Conservation (phyloP, 2,888 invertebrate species). For the Polymixis lichenea region DNA sequence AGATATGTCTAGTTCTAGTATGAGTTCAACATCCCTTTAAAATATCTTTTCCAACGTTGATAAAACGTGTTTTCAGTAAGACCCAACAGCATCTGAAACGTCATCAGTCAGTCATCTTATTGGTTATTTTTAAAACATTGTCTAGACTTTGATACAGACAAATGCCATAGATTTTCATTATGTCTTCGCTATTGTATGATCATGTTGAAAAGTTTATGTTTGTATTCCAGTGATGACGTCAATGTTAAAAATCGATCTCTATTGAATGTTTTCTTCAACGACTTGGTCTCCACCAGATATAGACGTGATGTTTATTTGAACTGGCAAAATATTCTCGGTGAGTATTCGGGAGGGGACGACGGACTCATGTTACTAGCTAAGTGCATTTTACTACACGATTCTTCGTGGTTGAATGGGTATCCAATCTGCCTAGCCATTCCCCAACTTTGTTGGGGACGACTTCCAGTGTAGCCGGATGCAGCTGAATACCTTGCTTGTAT, state of each 20-base stretch:
- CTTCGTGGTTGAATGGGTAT: constrained; percentile 8
- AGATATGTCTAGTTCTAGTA: background rate
- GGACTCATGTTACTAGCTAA: constrained; percentile 53
- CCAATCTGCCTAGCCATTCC: too few species aligned
- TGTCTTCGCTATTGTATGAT: background rate
- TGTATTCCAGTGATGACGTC: constrained; percentile 82
- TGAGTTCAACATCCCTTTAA: background rate
- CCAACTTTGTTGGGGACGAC: too few species aligned
- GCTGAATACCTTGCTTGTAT: too few species aligned
- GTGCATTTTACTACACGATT: constrained; percentile 4
- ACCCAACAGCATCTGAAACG: background rate
- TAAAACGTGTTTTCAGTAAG: background rate
- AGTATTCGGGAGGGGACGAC: constrained; percentile 63
- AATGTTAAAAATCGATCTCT: constrained; percentile 89
- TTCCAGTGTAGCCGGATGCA: too few species aligned
- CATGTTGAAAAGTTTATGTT: constrained; percentile 18
- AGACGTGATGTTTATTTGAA: constrained; percentile 92
- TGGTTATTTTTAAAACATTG: constrained; percentile 11
- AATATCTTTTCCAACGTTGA: background rate
- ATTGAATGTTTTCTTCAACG: constrained; percentile 92
- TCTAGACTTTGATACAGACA: constrained; percentile 21
- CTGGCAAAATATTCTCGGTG: constrained; percentile 93
- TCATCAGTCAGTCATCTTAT: background rate
- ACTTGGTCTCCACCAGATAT: constrained; percentile 92
- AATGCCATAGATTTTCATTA: constrained; percentile 6